phyloP scores from a whole-genome alignment of 2,113 vertebrate genomes.

The Alethe castanea region DNA sequence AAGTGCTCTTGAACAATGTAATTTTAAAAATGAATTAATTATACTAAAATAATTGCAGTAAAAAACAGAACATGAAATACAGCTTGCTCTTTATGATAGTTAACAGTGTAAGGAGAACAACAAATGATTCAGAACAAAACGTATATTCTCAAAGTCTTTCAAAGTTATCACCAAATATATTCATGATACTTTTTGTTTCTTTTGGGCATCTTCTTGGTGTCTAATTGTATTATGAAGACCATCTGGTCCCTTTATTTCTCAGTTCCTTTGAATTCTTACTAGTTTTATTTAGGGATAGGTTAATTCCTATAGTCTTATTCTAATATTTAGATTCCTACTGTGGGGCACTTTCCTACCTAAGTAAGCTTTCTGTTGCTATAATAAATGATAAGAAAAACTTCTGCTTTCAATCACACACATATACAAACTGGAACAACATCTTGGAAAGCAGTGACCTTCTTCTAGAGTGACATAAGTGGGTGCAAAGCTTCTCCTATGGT shows the following conservation, averaged over 20 bases:
- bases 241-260: neutral
- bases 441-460: neutral
- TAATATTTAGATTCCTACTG: neutral
- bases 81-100: neutral
- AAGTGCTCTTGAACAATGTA: neutral
- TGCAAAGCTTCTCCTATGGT: neutral
- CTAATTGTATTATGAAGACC: neutral
- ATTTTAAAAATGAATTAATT: neutral
- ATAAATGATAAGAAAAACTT: neutral
- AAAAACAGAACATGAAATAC: constrained; percentile 14
- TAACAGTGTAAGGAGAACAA: neutral
- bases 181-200: neutral
- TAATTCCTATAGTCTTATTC: neutral
- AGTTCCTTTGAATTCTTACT: neutral
- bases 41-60: constrained; percentile 11
- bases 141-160: neutral
- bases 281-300: neutral
- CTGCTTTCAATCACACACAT: neutral
- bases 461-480: neutral
- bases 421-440: neutral
- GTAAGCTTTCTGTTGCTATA: neutral
- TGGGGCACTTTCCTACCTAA: neutral
- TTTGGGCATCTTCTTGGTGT: neutral
- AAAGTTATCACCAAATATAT: constrained; percentile 14
- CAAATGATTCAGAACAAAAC: neutral